Base-by-base conservation (phyloP, 2,113 vertebrate genomes). In the Tachysurus fulvidraco region DNA sequence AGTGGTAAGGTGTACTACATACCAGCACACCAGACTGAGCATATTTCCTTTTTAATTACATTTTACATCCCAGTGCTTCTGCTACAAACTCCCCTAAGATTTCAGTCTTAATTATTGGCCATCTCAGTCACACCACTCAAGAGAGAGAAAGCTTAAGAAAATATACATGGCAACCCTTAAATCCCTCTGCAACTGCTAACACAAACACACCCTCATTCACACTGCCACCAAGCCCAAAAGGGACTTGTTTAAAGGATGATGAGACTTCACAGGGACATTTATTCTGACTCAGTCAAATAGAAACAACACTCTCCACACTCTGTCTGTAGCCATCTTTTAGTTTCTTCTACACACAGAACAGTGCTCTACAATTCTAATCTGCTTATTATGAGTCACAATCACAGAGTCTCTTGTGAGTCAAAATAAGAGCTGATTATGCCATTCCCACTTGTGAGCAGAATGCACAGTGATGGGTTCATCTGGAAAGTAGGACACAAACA, bases 31-130 rank as follows among this genome's bases (percentile, higher is more conserved):
- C 77, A 82, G 64, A 57, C 67, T 77, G 69, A 67, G 92, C 92
- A 94, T 92, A 92, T 94, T 94, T 94, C 94, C 93, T 95, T 96
- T 96, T 96, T 96, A 97, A 97, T 97, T 97, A 96, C 94, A 95
- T 94, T 94, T 96, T 93, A 94, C 93, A 94, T 95, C 91, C 91
- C 90, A 91, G 90, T 73, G 89, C 92, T 90, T 91, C 91, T 88
- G 88, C 93, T 91, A 92, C 91, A 90, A 92, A 91, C 92, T 95
- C 95, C 96, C 96, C 88, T 90, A 94, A 94, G 95, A 96, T 94
- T 91, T 86, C 91, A 36, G 90, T 95, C 95, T 97, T 97, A 97
- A 97, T 98, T 97, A 97, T 97, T 94, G 93, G 94, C 93, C 92
- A 92, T 94, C 93, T 93, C 90, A 86, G 86, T 95, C 90, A 89